Evolutionary conservation across 2,888 invertebrate genomes (phyloP).

Genomic region (Cosmia pyralina): DNA sequence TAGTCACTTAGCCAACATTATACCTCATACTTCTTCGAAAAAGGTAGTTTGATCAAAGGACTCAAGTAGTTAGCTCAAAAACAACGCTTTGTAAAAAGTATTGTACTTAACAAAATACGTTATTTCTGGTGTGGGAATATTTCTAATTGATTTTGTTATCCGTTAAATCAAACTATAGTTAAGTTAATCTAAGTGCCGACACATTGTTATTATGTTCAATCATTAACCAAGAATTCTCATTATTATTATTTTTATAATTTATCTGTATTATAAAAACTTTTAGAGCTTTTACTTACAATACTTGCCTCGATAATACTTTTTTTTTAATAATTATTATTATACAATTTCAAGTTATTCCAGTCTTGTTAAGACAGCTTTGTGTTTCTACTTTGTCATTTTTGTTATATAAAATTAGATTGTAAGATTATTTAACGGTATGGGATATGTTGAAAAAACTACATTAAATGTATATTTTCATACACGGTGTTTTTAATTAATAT

Average conservation of each 20-base stretch:
- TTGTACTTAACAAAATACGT: conserved; percentile 49
- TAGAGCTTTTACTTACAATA: conserved; percentile 36
- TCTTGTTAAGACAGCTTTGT: conserved; percentile 35
- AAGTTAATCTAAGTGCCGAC: conserved; percentile 42
- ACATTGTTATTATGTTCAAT: conserved; percentile 31
- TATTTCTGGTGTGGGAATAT: conserved; percentile 58
- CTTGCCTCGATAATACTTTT: conserved; percentile 47
- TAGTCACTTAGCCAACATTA: conserved; percentile 27
- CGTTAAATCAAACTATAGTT: conserved; percentile 36
- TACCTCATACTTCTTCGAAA: conserved; percentile 39
- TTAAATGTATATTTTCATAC: conserved; percentile 71
- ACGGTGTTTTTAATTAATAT: conserved; percentile 35
- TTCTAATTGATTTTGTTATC: conserved; percentile 40
- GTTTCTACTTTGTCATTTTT: conserved; percentile 36
- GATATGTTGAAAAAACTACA: conserved; percentile 67
- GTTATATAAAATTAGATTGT: conserved; percentile 54
- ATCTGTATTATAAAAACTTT: conserved; percentile 19
- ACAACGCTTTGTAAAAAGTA: conserved; percentile 31
- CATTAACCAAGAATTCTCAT: conserved; percentile 39
- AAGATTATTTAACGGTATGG: conserved; percentile 65
- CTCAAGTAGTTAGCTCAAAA: conserved; percentile 27
- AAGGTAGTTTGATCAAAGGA: conserved; percentile 39
- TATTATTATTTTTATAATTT: conserved; percentile 30
- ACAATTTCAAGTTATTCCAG: conserved; percentile 30
- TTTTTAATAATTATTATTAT: conserved; percentile 9